A percentile compares a stretch with the other conserved stretches of the same genome.
Evolutionary conservation across 2,113 vertebrate genomes (phyloP).

Genomic region (Leiothrix lutea): DNA sequence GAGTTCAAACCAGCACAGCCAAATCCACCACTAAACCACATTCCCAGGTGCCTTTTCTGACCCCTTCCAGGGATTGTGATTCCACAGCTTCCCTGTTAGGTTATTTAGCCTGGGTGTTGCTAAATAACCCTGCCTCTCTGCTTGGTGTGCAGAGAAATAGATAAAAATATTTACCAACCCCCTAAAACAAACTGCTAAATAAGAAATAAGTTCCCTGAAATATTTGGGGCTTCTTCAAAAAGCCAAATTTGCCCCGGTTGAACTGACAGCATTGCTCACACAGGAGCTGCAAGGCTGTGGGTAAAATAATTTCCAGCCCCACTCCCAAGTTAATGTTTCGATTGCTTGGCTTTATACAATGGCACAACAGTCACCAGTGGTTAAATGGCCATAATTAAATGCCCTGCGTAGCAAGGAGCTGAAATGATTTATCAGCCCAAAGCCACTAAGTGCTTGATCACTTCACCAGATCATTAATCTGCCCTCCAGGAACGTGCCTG

Average conservation of each 20-base stretch:
- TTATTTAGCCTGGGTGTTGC: background rate
- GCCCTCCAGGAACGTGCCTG: constrained; percentile 35
- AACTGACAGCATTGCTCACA: fast-evolving
- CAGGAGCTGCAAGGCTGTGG: background rate
- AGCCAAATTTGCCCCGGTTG: background rate
- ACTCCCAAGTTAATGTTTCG: background rate
- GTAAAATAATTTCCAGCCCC: background rate
- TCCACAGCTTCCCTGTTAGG: background rate
- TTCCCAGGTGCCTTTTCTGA: background rate
- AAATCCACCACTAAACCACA: fast-evolving
- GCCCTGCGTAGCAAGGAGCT: background rate
- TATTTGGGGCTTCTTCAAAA: background rate
- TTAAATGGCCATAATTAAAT: constrained; percentile 43
- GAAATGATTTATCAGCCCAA: constrained; percentile 48
- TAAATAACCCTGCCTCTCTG: background rate
- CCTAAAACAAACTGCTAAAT: background rate
- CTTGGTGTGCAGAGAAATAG: background rate
- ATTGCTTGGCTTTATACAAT: background rate
- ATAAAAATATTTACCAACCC: background rate
- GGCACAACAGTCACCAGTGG: background rate
- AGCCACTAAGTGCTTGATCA: constrained; percentile 51
- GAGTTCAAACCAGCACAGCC: background rate
- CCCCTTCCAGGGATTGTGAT: background rate
- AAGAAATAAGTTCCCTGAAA: background rate
- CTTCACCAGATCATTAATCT: constrained; percentile 49